Evolutionary conservation across 2,113 vertebrate species (phyloP).

Genomic region (Mastomys natalensis): DNA sequence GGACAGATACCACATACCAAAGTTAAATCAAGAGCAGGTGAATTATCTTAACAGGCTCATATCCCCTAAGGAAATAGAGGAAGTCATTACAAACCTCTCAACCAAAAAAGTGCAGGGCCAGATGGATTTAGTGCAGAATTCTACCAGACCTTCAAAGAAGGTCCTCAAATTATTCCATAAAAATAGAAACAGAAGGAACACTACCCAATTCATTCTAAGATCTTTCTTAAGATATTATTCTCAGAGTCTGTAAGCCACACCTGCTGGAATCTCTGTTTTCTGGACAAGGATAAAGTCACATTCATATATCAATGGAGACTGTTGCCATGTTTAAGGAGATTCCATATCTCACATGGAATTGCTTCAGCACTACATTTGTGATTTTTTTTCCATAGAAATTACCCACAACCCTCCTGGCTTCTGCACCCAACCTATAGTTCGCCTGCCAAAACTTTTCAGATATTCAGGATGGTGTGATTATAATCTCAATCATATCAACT

Average conservation of each 20-base stretch:
- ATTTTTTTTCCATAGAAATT: background rate
- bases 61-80: too few species aligned
- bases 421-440: rapidly evolving
- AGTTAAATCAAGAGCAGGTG: too few species aligned
- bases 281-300: background rate
- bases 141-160: too few species aligned
- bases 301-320: rapidly evolving
- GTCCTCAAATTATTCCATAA: too few species aligned
- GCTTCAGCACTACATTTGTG: background rate
- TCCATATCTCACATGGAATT: background rate
- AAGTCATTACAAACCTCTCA: too few species aligned
- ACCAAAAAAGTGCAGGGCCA: too few species aligned
- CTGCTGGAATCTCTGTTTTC: background rate
- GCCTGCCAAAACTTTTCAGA: background rate
- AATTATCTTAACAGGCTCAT: too few species aligned
- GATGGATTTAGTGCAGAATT: too few species aligned
- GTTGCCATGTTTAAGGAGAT: background rate
- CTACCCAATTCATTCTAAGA: too few species aligned
- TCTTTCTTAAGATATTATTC: background rate
- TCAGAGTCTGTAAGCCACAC: background rate
- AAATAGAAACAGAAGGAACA: too few species aligned
- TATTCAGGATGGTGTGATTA: background rate
- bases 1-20: too few species aligned
- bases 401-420: background rate
- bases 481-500: too few species aligned